Base-by-base conservation (phyloP, 2,888 invertebrate genomes). In the Habrosyne pyritoides region DNA sequence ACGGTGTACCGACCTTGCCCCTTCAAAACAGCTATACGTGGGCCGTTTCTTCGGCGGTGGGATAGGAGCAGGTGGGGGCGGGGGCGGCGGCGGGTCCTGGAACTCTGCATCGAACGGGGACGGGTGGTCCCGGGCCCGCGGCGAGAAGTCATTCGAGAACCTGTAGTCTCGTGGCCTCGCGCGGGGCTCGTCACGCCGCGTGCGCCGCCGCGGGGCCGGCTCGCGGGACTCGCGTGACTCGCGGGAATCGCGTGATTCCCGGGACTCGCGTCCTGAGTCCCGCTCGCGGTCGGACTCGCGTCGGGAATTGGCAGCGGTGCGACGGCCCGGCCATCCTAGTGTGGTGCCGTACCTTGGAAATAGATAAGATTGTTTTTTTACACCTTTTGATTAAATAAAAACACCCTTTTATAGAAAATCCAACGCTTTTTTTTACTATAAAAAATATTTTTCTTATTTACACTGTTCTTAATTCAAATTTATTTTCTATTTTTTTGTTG, bases 21-120 rank as follows among this genome's bases (percentile, higher is more conserved):
- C 91, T 59, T 93, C 93, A 10, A 92, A 70, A 49, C 66, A 85
- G 12, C 89, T 75, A 55, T 93, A 93, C 0, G 88, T 83, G 55
- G 83, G 76, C 5, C 88, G 73, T 63, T 90, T 91, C 79, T 87
- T 90, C 0, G 71, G 69, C 0, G 57, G 42, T 6, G 42, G 42
- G 2, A 42, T 42, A 2, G 42, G 42, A 14, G 42, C 42, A 2
- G 42, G 79, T 61, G 70, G 75, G 56, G 91, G 61, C 0, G 93
- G 84, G 8, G 42, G 79, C 62, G 70, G 75, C 56, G 91, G 61
- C 0, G 93, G 84, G 8, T 93, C 94, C 0, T 93, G 90, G 67
- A 94, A 94, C 61, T 94, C 94, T 61, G 94, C 93, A 58, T 95
- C 95, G 73, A 95, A 95, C 0, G 94, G 94, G 48, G 94, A 94